Conservation (phyloP, 2,888 invertebrate genomes). For the Oegoconia quadripuncta region DNA sequence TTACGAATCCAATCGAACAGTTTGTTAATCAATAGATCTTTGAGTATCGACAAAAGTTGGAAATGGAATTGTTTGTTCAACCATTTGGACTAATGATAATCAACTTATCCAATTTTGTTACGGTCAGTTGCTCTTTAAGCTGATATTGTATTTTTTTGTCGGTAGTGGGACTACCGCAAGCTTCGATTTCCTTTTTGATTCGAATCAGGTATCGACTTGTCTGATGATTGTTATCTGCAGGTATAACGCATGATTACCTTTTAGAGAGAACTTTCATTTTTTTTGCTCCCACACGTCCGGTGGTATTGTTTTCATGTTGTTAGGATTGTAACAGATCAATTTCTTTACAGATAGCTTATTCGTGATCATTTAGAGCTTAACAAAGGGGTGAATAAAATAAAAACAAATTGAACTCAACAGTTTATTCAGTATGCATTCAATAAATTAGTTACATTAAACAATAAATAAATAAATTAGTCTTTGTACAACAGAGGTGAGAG, state of each 20-base stretch:
- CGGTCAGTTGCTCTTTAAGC: slow-evolving; percentile 1
- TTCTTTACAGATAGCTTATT: background rate
- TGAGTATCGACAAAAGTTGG: slow-evolving; percentile 3
- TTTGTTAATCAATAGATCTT: background rate
- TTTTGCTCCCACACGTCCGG: background rate
- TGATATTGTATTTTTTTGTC: slow-evolving; percentile 3
- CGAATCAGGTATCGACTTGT: slow-evolving; percentile 17
- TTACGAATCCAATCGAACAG: background rate
- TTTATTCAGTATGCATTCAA: slow-evolving; percentile 43
- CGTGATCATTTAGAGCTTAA: background rate
- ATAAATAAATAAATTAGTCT: slow-evolving; percentile 66
- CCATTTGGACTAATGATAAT: slow-evolving; percentile 10
- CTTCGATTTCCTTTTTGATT: slow-evolving; percentile 25
- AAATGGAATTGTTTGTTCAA: slow-evolving; percentile 10
- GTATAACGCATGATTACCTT: slow-evolving; percentile 13
- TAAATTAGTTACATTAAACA: slow-evolving; percentile 48
- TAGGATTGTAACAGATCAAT: background rate
- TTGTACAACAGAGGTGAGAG: slow-evolving; percentile 62
- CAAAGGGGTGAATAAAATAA: slow-evolving; percentile 21
- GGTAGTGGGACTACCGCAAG: slow-evolving; percentile 4
- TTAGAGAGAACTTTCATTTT: slow-evolving; percentile 14
- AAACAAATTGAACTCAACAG: slow-evolving; percentile 33
- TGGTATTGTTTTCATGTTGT: background rate
- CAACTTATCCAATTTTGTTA: slow-evolving; percentile 7
- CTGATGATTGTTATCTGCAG: slow-evolving; percentile 19